Conservation (phyloP, 2,888 invertebrate genomes). For the Amblyjoppa fuscipennis region DNA sequence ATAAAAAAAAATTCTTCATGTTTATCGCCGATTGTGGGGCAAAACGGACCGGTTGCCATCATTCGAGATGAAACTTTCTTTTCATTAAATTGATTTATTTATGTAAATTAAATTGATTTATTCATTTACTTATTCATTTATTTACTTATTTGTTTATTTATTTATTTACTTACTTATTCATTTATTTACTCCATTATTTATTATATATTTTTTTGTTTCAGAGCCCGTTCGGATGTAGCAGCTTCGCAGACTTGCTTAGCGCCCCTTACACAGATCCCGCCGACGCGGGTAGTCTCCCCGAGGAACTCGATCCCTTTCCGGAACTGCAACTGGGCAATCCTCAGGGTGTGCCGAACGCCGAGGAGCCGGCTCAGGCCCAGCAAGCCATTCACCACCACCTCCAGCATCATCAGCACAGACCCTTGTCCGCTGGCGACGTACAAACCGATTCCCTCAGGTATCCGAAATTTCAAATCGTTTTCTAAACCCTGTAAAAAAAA, state of each 20-base stretch:
- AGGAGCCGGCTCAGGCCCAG: conserved; percentile 81
- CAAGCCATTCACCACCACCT: conserved; percentile 79
- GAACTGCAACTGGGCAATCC: conserved; percentile 87
- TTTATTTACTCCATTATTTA: too few species aligned
- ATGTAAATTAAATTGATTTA: not conserved
- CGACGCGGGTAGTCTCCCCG: conserved; percentile 89
- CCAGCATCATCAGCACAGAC: conserved; percentile 73
- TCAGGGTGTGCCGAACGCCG: conserved; percentile 77
- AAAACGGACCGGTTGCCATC: too few species aligned
- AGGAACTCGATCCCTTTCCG: conserved; percentile 91
- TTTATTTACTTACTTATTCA: not conserved
- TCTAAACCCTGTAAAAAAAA: too few species aligned
- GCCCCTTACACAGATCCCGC: conserved; percentile 90
- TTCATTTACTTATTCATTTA: not conserved
- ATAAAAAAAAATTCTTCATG: not conserved
- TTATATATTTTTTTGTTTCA: conserved; percentile 80
- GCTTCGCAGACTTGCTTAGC: conserved; percentile 92
- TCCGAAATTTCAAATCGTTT: conserved; percentile 3
- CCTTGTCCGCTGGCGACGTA: conserved; percentile 79
- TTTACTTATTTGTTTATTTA: not conserved
- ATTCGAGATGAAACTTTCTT: too few species aligned
- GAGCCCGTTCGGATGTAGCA: conserved; percentile 92
- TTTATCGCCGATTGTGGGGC: too few species aligned
- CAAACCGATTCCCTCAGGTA: conserved; percentile 82
- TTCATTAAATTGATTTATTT: not conserved